Conservation (phyloP, 2,797 vertebrate genomes). For the Sebastes trivittatus region DNA sequence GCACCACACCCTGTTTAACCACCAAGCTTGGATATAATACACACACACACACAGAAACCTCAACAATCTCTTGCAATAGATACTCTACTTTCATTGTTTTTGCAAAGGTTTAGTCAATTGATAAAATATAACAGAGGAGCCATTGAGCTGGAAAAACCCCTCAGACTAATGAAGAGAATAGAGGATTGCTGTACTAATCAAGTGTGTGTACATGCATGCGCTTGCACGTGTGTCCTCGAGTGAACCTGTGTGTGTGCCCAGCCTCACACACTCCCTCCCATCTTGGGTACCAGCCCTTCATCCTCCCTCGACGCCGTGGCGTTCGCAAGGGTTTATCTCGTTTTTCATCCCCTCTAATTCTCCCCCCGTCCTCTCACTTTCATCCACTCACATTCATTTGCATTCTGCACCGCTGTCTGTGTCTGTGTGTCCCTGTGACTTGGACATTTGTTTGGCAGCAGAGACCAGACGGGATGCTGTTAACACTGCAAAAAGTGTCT, state of each 20-base stretch:
- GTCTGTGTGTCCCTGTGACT: constrained; percentile 44
- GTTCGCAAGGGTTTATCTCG: constrained; percentile 28
- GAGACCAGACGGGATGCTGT: constrained; percentile 66
- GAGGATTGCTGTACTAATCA: constrained; percentile 60
- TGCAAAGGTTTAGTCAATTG: constrained; percentile 32
- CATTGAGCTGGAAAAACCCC: constrained; percentile 48
- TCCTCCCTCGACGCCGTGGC: constrained; percentile 16
- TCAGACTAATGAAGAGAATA: constrained; percentile 58
- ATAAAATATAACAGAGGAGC: constrained; percentile 43
- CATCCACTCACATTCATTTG: constrained; percentile 49
- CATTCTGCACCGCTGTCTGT: constrained; percentile 59
- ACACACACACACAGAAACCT: constrained; percentile 21
- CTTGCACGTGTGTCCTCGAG: constrained; percentile 54
- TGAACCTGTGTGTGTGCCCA: constrained; percentile 65
- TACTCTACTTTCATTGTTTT: constrained; percentile 44
- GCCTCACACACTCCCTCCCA: constrained; percentile 47
- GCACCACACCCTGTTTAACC: constrained; percentile 44
- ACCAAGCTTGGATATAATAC: constrained; percentile 16
- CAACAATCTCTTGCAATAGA: constrained; percentile 44
- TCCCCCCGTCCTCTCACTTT: constrained; percentile 31
- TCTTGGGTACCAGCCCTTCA: constrained; percentile 56
- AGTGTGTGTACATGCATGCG: constrained; percentile 27
- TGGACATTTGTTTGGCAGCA: constrained; percentile 64
- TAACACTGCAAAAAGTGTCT: constrained; percentile 57
- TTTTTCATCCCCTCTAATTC: constrained; percentile 34